phyloP scores from a whole-genome alignment of 2,888 invertebrate genomes.

The Pasiphila rectangulata region DNA sequence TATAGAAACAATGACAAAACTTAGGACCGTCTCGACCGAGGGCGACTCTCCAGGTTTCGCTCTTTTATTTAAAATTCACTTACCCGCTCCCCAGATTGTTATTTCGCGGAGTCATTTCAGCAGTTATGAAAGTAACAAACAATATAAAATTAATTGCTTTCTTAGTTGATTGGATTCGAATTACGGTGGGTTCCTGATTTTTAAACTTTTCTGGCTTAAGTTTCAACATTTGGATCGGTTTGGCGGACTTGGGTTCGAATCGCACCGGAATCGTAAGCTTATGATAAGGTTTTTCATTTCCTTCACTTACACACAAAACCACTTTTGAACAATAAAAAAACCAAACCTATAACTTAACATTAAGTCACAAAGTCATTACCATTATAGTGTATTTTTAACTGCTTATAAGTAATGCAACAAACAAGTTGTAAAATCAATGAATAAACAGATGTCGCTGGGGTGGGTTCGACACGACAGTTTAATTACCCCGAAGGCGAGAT shows the following conservation, averaged over 20 bases:
- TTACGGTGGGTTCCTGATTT: slow-evolving; percentile 8
- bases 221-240: too few relatives aligned
- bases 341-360: too few relatives aligned
- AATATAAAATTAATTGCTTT: slow-evolving; percentile 64
- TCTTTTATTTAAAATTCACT: slow-evolving; percentile 79
- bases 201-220: background rate
- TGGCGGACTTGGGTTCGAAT: too few relatives aligned
- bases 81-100: slow-evolving; percentile 72
- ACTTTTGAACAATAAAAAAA: too few relatives aligned
- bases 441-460: slow-evolving; percentile 28
- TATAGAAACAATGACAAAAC: slow-evolving; percentile 79
- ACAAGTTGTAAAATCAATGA: slow-evolving; percentile 23
- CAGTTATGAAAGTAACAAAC: slow-evolving; percentile 60
- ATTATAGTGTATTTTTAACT: slow-evolving; percentile 11
- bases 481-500: slow-evolving; percentile 48
- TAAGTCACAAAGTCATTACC: too few relatives aligned
- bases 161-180: slow-evolving; percentile 36
- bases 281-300: too few relatives aligned
- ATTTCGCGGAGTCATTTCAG: slow-evolving; percentile 60
- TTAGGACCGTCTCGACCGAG: slow-evolving; percentile 59
- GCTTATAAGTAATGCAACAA: slow-evolving; percentile 3
- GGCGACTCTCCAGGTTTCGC: slow-evolving; percentile 60
- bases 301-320: too few relatives aligned
- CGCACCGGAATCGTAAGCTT: too few relatives aligned
- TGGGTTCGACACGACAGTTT: slow-evolving; percentile 49